Evolutionary conservation across 2,888 invertebrate genomes (phyloP), one percentile per base, ranked within the genome.

Genomic region (Drosophila infuscata): DNA sequence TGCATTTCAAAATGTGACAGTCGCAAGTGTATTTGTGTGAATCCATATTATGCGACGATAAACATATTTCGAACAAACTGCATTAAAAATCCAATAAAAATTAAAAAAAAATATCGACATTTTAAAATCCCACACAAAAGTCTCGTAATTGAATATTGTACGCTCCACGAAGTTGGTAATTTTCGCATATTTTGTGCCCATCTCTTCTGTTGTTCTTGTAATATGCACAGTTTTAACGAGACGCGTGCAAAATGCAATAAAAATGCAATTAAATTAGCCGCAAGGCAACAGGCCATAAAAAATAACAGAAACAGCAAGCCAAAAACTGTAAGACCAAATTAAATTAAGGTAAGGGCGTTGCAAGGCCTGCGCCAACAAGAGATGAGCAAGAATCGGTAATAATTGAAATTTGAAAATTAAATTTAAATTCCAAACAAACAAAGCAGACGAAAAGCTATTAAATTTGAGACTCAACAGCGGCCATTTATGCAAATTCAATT

Each of bases 251-350:
- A 85, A 74, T 87, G 85, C 85, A 90, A 85, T 86, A 90, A 85
- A 89, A 89, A 78, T 85, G 82, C 85, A 86, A 90, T 86, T 90
- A 89, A 90, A 90, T 86, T 90, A 90, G 88, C 88, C 82, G 70
- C 89, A 90, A 72, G 79, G 72, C 74, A 79, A 53, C 61, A 59
- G 57, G 63, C 49, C 62, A 60, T 74, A 72, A 76, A 75, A 77
- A 54, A 15, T 32, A 59, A 54, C 49, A 51, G 12, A 33, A 58
- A 43, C 46, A 68, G 30, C 36, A 56, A 30, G 36, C 48, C 25
- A 74, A 61, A 81, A 85, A 77, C 66, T 79, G 72, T 63, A 59
- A 52, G n/a, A 36, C 35, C 46, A 89, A 90, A 90, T 84, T 75
- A 65, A 81, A 87, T 89, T 62, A 75, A 71, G 74, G 62, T 61